phyloP scores from a whole-genome alignment of 2,113 vertebrate genomes.

The Probosciger aterrimus region DNA sequence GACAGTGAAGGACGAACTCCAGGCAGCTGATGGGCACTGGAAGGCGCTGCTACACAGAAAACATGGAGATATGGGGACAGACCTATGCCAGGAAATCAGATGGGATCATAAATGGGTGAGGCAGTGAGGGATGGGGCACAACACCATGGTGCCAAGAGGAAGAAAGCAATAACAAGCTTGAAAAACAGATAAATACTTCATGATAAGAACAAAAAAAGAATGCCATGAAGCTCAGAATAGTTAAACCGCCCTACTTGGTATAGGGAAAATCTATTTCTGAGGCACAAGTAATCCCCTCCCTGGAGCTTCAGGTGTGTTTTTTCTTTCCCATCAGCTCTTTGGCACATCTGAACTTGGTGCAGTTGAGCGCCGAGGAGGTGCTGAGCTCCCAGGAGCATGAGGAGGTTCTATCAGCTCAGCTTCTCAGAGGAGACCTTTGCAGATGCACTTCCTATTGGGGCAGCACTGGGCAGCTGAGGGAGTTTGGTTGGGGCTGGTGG shows the following conservation, averaged over 20 bases:
- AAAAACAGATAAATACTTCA: not conserved
- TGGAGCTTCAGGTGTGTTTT: not conserved
- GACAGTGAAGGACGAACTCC: fast-evolving
- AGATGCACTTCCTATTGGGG: not conserved
- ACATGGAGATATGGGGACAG: not conserved
- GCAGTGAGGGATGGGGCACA: not conserved
- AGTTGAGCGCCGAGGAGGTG: fast-evolving
- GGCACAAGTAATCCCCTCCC: not conserved
- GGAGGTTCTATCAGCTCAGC: not conserved
- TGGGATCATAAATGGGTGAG: not conserved
- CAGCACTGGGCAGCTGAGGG: fast-evolving
- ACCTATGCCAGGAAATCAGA: not conserved
- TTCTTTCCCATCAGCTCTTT: not conserved
- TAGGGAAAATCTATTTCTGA: not conserved
- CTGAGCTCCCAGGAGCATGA: not conserved
- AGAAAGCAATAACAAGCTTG: not conserved
- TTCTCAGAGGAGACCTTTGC: not conserved
- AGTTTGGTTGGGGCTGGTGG: not conserved
- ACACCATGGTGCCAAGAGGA: not conserved
- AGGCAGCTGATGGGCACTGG: not conserved
- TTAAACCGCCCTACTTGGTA: not conserved
- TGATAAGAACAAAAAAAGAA: not conserved
- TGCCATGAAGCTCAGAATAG: not conserved
- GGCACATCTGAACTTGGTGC: not conserved
- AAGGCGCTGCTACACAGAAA: not conserved